Evolutionary conservation across 1,140 invertebrate genomes (phyloP).

Genomic region (Neotoxoptera formosana): DNA sequence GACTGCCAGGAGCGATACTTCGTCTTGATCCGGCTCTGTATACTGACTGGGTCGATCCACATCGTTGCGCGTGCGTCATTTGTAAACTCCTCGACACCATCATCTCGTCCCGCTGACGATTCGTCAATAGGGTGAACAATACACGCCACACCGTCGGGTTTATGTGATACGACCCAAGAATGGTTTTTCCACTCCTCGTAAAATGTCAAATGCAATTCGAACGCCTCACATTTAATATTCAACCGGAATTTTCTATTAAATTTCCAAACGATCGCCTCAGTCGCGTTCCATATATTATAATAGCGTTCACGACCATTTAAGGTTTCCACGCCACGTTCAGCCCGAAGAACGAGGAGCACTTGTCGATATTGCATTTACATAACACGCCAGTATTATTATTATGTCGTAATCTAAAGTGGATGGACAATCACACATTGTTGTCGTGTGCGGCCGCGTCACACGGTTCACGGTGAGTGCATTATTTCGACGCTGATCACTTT

Average conservation of each 20-base stretch:
- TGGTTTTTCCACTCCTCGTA: background rate
- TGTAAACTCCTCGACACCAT: background rate
- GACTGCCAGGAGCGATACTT: background rate
- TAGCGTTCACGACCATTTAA: background rate
- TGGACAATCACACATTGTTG: background rate
- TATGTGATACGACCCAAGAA: background rate
- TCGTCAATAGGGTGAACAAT: conserved; percentile 5
- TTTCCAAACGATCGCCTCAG: background rate
- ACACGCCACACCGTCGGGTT: background rate
- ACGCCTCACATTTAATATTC: background rate
- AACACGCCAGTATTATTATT: background rate
- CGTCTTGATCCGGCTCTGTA: background rate
- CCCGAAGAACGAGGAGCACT: background rate
- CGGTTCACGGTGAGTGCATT: background rate
- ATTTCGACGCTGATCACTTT: background rate
- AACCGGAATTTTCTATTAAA: background rate
- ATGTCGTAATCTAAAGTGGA: background rate
- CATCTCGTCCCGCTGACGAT: background rate
- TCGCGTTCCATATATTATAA: background rate
- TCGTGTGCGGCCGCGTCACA: background rate
- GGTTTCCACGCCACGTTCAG: background rate
- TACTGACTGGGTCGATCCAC: background rate
- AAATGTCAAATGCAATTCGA: background rate
- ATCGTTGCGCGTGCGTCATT: background rate
- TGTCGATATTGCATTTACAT: background rate